Base-by-base conservation (phyloP, 2,113 vertebrate genomes). In the Aplodontia rufa region DNA sequence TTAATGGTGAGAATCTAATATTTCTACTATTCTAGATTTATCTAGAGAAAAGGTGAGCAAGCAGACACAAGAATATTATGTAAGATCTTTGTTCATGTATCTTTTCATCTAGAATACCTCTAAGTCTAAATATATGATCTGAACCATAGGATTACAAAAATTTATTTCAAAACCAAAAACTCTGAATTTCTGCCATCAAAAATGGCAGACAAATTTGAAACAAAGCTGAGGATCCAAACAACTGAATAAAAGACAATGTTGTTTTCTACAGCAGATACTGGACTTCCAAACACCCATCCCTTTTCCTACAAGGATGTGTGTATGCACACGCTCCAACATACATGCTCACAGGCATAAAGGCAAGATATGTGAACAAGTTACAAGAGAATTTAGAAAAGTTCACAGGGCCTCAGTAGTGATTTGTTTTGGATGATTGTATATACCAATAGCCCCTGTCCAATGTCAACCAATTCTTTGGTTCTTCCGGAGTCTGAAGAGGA, bases 171-270 rank as follows among this genome's bases (percentile, higher is more conserved):
- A 96, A 83, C 40, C 30, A 45, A 0, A 55, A 10, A 68, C 5
- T 12, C 35, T 55, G 45, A 88, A 47, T 28, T 81, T 69, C 40
- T 66, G 30, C 11, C 75, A 74, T 35, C 30, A 78, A 55, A 86
- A 88, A 72, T 42, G 37, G 58, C 60, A 94, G 64, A 86, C 40
- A 82, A 91, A 88, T 32, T 55, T 40, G 19, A 95, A 90, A 72
- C 30, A 90, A 71, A 82, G 37, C 19, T 83, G 47, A 96, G 68
- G 53, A 71, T 72, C 74, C 74, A 82, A 37, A 32, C 4, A 71
- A 68, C 62, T 60, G 93, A 96, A 79, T 45, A 42, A 91, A 78
- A 72, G 1, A 32, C 74, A 32, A 8, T n/a, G 16, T 16, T 58
- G 84, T 85, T 91, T 82, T 74, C 74, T 86, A 35, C 68, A 76